Conservation (phyloP, 2,888 invertebrate species). For the Pocota personata region DNA sequence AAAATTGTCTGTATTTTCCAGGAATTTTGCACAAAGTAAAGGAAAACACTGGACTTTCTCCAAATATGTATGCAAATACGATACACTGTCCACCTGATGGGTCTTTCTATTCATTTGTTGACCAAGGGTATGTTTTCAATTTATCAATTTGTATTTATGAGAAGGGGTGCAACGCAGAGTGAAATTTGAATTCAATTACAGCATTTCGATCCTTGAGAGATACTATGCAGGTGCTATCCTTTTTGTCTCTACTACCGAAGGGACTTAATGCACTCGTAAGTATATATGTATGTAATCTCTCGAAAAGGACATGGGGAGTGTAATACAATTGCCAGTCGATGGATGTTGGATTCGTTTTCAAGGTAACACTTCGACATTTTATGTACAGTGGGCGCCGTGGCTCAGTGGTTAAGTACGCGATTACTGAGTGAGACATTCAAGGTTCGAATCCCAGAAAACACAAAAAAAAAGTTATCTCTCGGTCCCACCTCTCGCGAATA, state of each 20-base stretch:
- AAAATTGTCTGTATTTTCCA: neutral
- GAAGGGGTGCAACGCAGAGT: neutral
- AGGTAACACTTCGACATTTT: too few relatives aligned
- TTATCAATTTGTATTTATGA: slow-evolving; percentile 26
- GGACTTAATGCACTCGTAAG: too few relatives aligned
- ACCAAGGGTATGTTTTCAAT: slow-evolving; percentile 37
- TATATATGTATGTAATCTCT: too few relatives aligned
- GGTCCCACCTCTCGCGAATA: too few relatives aligned
- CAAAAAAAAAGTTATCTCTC: too few relatives aligned
- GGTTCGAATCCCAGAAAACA: too few relatives aligned
- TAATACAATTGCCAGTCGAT: too few relatives aligned
- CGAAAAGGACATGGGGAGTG: too few relatives aligned
- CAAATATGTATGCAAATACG: slow-evolving; percentile 14
- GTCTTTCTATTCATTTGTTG: neutral
- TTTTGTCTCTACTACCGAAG: neutral
- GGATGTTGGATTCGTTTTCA: too few relatives aligned
- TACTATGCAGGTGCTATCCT: neutral
- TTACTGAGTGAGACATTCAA: too few relatives aligned
- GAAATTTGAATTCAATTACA: neutral
- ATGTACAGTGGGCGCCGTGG: too few relatives aligned
- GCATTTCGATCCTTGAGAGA: neutral
- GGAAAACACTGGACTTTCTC: slow-evolving; percentile 1
- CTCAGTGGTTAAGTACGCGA: too few relatives aligned
- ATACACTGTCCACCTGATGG: neutral
- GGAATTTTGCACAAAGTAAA: neutral